Evolutionary conservation across 2,888 invertebrate genomes (phyloP), one percentile per base, ranked within the genome.

Genomic region (Sthenelais limicola): DNA sequence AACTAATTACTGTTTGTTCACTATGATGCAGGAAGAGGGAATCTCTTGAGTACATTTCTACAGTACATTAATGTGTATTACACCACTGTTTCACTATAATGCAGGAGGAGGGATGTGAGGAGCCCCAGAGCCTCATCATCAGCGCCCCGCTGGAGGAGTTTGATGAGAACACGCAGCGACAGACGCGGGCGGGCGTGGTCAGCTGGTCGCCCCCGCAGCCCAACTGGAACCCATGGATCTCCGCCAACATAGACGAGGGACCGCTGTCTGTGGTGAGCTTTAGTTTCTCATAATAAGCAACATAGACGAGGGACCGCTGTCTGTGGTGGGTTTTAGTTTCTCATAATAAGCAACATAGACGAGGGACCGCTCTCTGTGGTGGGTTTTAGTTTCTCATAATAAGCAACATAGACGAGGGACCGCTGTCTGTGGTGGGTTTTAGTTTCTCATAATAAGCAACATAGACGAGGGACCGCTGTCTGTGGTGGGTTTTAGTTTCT

Each of bases 151-250:
- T 91, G 85, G 92, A 91, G 70, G 91, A 92, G 72, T 93, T 94
- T 88, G 88, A 91, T 18, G 77, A 79, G 21, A 90, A 91, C 2
- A 35, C 51, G 38, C 38, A 51, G 24, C 71, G 82, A 80, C 71
- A 66, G 52, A 68, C 48, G 18, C 30, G 43, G 5, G 66, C 47
- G 0, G 94, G 94, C 0, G 95, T 96, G 0, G 95, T 99, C 0
- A 92, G 96, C 0, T 99, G 98, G 98, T 94, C 96, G 0, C 98
- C 98, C 0, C 97, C 98, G 0, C 93, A 93, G 82, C 91, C 92
- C 3, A 99, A 99, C 88, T 99, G 98, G 98, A 97, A 99, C 88
- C 94, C 97, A 0, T 99, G 98, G 98, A 93, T 93, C 21, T 94
- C 93, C 0, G 96, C 95, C 83, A 98, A 98, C 86, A 97, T 99